These are phyloP conservation scores for Lordiphosa collinella DNA, from an alignment of 1,140 invertebrate species.

Conservation along the genomic window DNA sequence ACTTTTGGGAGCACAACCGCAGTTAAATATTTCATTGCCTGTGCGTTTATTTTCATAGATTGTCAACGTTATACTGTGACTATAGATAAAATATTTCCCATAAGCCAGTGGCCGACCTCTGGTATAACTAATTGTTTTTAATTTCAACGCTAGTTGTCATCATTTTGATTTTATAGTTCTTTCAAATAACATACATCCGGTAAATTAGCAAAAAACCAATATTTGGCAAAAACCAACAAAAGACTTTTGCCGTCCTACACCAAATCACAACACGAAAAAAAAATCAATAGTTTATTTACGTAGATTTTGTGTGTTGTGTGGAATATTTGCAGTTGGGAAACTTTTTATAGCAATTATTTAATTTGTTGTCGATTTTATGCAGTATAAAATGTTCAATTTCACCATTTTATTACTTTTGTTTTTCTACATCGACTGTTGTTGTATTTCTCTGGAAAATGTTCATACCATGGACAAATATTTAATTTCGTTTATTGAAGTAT, in stretches of 20 bases:
- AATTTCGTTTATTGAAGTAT: constrained; percentile 73
- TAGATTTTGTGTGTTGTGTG: neutral
- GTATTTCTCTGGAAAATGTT: constrained; percentile 35
- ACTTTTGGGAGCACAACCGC: too few relatives aligned
- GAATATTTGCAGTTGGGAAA: constrained; percentile 23
- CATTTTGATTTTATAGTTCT: too few relatives aligned
- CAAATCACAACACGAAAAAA: too few relatives aligned
- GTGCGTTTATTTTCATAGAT: too few relatives aligned
- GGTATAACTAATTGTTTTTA: too few relatives aligned
- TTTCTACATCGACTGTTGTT: too few relatives aligned
- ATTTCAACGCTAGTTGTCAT: too few relatives aligned
- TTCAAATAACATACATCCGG: neutral
- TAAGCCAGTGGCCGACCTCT: too few relatives aligned
- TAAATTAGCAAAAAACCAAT: constrained; percentile 3
- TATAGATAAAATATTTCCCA: neutral
- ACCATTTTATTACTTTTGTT: neutral
- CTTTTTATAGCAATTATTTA: constrained; percentile 46
- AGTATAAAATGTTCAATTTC: constrained; percentile 24
- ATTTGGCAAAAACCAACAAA: constrained; percentile 4
- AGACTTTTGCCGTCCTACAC: too few relatives aligned
- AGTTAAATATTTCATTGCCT: too few relatives aligned
- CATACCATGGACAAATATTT: constrained; percentile 65
- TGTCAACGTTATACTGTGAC: too few relatives aligned
- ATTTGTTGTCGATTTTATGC: constrained; percentile 40
- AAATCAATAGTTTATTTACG: constrained; percentile 1